These are phyloP conservation scores for Hypolimnas misippus DNA, from an alignment of 2,888 invertebrate species.

Conservation along the genomic window DNA sequence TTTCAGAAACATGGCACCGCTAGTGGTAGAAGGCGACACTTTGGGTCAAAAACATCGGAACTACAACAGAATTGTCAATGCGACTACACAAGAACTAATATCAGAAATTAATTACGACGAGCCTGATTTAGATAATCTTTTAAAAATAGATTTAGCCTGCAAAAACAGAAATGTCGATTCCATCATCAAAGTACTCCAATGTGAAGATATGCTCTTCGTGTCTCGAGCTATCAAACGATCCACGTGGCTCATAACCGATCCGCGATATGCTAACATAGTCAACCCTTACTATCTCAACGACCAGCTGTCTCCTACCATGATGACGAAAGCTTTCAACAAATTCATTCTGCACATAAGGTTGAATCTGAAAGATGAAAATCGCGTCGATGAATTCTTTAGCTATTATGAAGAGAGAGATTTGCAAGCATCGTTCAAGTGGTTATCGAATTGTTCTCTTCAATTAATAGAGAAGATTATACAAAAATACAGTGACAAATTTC, in stretches of 20 bases:
- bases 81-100: conserved; percentile 40
- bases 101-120: conserved; percentile 49
- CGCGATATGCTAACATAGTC: conserved; percentile 60
- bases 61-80: conserved; percentile 57
- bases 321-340: conserved; percentile 59
- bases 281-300: conserved; percentile 63
- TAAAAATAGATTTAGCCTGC: conserved; percentile 65
- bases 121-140: conserved; percentile 57
- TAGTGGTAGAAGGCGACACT: conserved; percentile 52
- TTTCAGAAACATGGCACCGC: conserved; percentile 54
- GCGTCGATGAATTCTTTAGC: conserved; percentile 60
- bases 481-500: conserved; percentile 45
- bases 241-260: conserved; percentile 64
- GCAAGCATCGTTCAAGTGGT: conserved; percentile 60
- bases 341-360: too few relatives aligned
- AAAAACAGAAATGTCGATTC: conserved; percentile 57
- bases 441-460: conserved; percentile 60
- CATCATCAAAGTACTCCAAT: conserved; percentile 59
- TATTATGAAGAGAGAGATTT: conserved; percentile 51
- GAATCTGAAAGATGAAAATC: conserved; percentile 48
- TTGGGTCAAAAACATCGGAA: conserved; percentile 58
- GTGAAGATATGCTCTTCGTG: conserved; percentile 63
- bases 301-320: conserved; percentile 62
- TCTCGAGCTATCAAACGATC: conserved; percentile 63
- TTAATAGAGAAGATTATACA: conserved; percentile 56